phyloP scores from a whole-genome alignment of 2,113 vertebrate species.

The Hemiscyllium ocellatum region DNA sequence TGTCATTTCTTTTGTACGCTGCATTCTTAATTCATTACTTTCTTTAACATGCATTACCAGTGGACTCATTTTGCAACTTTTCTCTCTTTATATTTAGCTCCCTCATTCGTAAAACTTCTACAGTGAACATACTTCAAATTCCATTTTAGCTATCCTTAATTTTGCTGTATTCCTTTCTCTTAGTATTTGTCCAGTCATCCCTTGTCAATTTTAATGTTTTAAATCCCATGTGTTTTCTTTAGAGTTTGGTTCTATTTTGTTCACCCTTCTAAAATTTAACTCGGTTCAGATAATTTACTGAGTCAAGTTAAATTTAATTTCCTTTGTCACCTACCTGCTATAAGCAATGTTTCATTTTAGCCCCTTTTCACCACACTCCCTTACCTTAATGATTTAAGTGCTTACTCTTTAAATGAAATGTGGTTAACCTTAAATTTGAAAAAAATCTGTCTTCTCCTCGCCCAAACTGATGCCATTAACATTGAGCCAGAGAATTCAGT shows the following conservation, averaged over 20 bases:
- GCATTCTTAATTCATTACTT: neutral
- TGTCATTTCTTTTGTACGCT: neutral
- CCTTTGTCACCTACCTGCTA: neutral
- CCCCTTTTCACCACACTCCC: neutral
- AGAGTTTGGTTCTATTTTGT: neutral
- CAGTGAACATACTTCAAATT: neutral
- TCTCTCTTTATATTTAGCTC: neutral
- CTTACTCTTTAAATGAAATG: neutral
- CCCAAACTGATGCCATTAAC: neutral
- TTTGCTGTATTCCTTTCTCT: neutral
- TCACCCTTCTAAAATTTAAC: neutral
- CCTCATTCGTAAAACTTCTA: neutral
- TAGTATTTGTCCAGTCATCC: neutral
- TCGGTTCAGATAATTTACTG: neutral
- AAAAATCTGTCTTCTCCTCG: neutral
- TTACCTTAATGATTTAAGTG: neutral
- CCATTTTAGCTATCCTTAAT: neutral
- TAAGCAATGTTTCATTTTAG: neutral
- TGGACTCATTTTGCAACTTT: neutral
- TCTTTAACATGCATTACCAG: neutral
- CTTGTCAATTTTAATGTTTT: neutral
- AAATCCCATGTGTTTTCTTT: neutral
- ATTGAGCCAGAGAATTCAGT: neutral
- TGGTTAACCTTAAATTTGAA: neutral
- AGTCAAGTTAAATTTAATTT: neutral